These are phyloP conservation scores for Limenitis camilla DNA, from an alignment of 2,888 invertebrate genomes.

Conservation along the genomic window DNA sequence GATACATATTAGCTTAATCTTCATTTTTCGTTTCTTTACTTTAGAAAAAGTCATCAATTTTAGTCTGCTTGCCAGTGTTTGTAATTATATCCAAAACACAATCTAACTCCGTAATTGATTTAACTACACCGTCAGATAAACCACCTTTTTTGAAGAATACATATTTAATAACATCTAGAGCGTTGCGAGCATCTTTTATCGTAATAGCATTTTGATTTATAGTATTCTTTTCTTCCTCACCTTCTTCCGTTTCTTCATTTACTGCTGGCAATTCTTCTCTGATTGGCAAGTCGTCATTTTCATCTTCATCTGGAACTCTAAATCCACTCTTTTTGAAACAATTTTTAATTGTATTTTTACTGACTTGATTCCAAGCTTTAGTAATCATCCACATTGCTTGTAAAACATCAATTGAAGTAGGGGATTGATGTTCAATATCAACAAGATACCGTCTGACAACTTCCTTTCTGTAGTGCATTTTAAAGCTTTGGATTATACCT, in stretches of 20 bases:
- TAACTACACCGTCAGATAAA: too few relatives aligned
- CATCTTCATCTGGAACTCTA: too few relatives aligned
- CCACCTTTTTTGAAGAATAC: too few relatives aligned
- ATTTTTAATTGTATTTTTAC: too few relatives aligned
- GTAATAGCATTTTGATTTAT: conserved; percentile 26
- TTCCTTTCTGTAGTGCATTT: conserved; percentile 26
- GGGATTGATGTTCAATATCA: conserved; percentile 22
- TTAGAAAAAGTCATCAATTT: too few relatives aligned
- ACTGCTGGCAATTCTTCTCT: too few relatives aligned
- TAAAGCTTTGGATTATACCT: conserved; percentile 24
- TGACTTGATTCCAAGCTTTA: too few relatives aligned
- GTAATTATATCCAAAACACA: too few relatives aligned
- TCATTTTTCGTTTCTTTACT: conserved; percentile 21
- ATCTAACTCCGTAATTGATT: too few relatives aligned
- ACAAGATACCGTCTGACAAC: conserved; percentile 26
- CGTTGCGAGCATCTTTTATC: conserved; percentile 28
- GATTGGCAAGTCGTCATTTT: too few relatives aligned
- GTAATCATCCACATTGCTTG: conserved; percentile 25
- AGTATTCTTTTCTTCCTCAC: conserved; percentile 27
- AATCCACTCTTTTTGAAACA: too few relatives aligned
- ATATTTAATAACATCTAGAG: conserved; percentile 28
- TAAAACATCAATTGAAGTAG: conserved; percentile 23
- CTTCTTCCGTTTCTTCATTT: conserved; percentile 27
- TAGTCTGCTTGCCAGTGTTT: too few relatives aligned
- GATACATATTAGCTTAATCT: conserved; percentile 24